Evolutionary conservation across 2,113 vertebrate species (phyloP).

Genomic region (Toxostoma redivivum): DNA sequence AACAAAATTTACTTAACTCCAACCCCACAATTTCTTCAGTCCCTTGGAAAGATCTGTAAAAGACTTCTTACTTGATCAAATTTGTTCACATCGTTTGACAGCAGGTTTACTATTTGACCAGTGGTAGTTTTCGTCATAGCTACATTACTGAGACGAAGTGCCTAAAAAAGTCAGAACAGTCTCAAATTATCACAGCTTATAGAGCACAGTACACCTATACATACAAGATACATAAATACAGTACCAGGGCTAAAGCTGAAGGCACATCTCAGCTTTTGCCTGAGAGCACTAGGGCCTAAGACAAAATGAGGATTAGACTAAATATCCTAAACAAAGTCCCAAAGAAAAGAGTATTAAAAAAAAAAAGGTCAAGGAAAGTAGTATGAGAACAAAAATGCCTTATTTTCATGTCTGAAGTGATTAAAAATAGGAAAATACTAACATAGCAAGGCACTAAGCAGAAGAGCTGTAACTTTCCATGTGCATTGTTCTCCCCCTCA

Average conservation of each 20-base stretch:
- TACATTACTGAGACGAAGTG: slow-evolving; percentile 83
- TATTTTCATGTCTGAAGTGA: neutral
- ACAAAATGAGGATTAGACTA: neutral
- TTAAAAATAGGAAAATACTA: neutral
- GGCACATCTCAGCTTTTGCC: neutral
- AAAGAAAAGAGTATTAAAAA: neutral
- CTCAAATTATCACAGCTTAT: neutral
- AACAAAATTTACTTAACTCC: neutral
- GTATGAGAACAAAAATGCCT: neutral
- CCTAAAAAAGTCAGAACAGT: slow-evolving; percentile 65
- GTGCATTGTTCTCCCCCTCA: neutral
- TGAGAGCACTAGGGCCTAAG: neutral
- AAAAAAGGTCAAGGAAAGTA: neutral
- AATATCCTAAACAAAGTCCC: neutral
- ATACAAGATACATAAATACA: neutral
- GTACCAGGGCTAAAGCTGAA: neutral
- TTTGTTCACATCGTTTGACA: slow-evolving; percentile 95
- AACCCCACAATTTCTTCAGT: neutral
- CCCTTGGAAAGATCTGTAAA: neutral
- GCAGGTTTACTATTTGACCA: slow-evolving; percentile 94
- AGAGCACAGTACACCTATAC: neutral
- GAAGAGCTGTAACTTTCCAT: neutral
- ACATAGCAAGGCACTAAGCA: neutral
- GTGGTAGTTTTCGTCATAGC: slow-evolving; percentile 93
- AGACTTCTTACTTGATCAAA: slow-evolving; percentile 86